A percentile compares a stretch with the other conserved stretches of the same genome.
Evolutionary conservation across 2,113 vertebrate species (phyloP).

Genomic region (Micronisus gabar): DNA sequence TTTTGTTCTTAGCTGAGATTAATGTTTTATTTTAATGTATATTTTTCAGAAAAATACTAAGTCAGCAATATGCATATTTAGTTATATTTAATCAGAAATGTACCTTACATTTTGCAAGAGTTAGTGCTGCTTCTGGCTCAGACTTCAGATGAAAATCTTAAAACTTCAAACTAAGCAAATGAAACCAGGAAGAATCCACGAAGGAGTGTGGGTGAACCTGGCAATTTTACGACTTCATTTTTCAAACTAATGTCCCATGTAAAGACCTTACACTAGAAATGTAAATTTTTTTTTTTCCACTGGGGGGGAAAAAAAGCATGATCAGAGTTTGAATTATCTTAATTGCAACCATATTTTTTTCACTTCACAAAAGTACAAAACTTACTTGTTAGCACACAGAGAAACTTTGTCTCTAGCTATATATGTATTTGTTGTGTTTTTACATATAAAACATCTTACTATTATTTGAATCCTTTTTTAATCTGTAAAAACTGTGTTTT

Average conservation of each 20-base stretch:
- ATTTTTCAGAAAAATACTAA: background rate
- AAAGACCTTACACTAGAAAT: background rate
- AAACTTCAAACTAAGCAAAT: background rate
- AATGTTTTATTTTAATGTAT: background rate
- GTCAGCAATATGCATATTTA: background rate
- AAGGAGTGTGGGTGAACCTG: background rate
- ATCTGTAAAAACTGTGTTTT: background rate
- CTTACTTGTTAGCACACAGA: fast-evolving
- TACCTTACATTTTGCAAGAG: background rate
- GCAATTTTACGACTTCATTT: background rate
- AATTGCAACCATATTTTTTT: background rate
- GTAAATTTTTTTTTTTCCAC: background rate
- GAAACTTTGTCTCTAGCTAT: background rate
- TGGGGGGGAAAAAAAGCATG: fast-evolving
- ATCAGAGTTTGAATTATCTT: background rate
- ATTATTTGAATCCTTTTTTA: background rate
- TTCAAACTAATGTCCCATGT: background rate
- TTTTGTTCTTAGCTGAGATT: background rate
- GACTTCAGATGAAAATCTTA: background rate
- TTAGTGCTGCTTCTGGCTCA: background rate
- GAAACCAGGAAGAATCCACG: background rate
- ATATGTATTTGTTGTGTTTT: background rate
- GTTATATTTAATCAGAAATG: background rate
- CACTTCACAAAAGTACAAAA: background rate
- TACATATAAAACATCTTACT: background rate